Conservation (phyloP, 1,140 invertebrate species). For the Trichogramma pretiosum region DNA sequence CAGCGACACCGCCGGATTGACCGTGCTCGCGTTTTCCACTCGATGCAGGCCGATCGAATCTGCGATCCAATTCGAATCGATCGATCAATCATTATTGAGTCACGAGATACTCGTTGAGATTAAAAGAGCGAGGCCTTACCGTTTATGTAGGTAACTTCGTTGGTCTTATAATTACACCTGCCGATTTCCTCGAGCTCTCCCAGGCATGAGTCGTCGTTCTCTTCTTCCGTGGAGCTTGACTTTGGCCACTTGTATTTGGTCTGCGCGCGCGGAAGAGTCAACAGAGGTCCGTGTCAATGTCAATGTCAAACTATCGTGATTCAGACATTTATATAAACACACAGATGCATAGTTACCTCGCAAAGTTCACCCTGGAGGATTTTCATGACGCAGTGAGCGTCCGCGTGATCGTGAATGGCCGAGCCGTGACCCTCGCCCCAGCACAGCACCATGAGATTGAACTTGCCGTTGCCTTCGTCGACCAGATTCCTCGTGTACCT, state of each 20-base stretch:
- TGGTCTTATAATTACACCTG: conserved; percentile 54
- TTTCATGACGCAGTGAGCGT: conserved; percentile 98
- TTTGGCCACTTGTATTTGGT: conserved; percentile 68
- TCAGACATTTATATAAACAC: too few species aligned
- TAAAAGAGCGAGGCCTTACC: conserved; percentile 59
- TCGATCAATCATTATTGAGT: too few species aligned
- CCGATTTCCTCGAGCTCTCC: conserved; percentile 53
- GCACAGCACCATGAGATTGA: conserved; percentile 94
- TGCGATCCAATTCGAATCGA: conserved; percentile 40
- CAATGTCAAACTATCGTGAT: too few species aligned
- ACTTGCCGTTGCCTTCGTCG: conserved; percentile 91
- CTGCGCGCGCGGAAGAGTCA: conserved; percentile 43
- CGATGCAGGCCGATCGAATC: conserved; percentile 90
- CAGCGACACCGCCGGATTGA: conserved; percentile 79
- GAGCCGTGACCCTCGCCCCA: conserved; percentile 95
- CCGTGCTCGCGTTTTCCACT: conserved; percentile 88
- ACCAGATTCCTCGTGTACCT: conserved; percentile 93
- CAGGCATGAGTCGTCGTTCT: conserved; percentile 33
- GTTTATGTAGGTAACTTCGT: conserved; percentile 92
- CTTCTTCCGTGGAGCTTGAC: conserved; percentile 17
- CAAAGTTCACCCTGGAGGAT: conserved; percentile 62
- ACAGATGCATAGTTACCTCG: conserved; percentile 46
- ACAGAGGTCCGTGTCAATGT: too few species aligned
- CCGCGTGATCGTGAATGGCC: conserved; percentile 91
- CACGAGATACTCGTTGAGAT: too few species aligned